Base-by-base conservation (phyloP, 2,797 vertebrate genomes). In the Urophycis tenuis region DNA sequence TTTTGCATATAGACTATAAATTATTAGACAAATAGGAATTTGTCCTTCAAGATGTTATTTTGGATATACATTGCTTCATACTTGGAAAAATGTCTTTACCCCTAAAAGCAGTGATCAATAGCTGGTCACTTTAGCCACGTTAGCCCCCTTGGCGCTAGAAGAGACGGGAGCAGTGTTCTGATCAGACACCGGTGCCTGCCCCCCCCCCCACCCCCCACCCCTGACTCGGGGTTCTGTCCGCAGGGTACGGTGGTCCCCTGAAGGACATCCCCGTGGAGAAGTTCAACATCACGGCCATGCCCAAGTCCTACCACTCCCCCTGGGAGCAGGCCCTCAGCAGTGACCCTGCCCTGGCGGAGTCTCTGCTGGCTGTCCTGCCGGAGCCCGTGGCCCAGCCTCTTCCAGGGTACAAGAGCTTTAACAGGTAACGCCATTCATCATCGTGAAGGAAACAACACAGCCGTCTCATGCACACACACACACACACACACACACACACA, bases 341-440 rank as follows among this genome's bases (percentile, higher is more conserved):
- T 70, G 93, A 98, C 77, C 96, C 96, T 0, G 90, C 93, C 81
- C 91, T 97, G 73, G 85, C 94, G 72, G 94, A 95, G 71, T 92
- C 92, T 22, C 90, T 96, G 78, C 90, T 89, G 81, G 83, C 90
- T 9, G 90, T 89, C 85, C 83, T 96, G 85, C 92, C 95, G 72
- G 87, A 92, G 82, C 94, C 94, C 0, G 94, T 94, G 85, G 91
- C 92, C 77, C 93, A 82, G 80, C 78, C 90, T 0, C 86, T 91
- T n/a, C 95, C 94, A 0, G 92, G 95, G 70, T 99, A 94, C 89
- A 96, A 95, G 83, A 97, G 96, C 87, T 99, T 99, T 88, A 99
- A 99, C 94, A 97, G 97, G 97, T 98, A 94, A 92, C 25, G 35
- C 31, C 25, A 29, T 67, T 67, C 25, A 29, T 67, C 60, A 67